Percentiles rank a stretch among this genome's conserved stretches.
Conservation (phyloP, 2,888 invertebrate genomes). For the Tinea semifulvella region DNA sequence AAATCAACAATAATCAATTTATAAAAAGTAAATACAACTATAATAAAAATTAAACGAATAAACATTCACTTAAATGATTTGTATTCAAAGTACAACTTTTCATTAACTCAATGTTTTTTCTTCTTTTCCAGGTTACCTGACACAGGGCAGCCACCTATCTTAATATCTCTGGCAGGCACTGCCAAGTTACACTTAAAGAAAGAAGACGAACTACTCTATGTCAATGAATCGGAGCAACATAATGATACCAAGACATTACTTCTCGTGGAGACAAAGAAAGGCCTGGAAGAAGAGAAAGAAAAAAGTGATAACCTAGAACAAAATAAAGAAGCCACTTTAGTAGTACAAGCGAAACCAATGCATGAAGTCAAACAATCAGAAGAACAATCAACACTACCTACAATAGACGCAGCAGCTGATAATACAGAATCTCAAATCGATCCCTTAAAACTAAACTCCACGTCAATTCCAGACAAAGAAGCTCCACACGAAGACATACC, state of each 20-base stretch:
- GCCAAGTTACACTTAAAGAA: slow-evolving; percentile 67
- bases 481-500: slow-evolving; percentile 82
- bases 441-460: slow-evolving; percentile 30
- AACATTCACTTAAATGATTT: too few relatives aligned
- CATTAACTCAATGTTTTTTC: too few relatives aligned
- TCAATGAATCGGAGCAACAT: slow-evolving; percentile 54
- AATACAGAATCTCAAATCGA: slow-evolving; percentile 46
- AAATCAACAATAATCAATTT: too few relatives aligned
- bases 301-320: slow-evolving; percentile 31
- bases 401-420: slow-evolving; percentile 30
- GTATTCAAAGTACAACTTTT: too few relatives aligned
- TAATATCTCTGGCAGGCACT: slow-evolving; percentile 69
- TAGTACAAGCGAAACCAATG: slow-evolving; percentile 53
- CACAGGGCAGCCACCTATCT: slow-evolving; percentile 67
- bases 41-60: too few relatives aligned
- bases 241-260: slow-evolving; percentile 51
- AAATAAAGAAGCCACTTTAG: slow-evolving; percentile 41
- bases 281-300: slow-evolving; percentile 29
- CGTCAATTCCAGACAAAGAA: slow-evolving; percentile 52
- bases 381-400: slow-evolving; percentile 34
- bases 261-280: slow-evolving; percentile 33
- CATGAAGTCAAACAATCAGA: slow-evolving; percentile 46
- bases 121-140: slow-evolving; percentile 73
- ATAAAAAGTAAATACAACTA: too few relatives aligned
- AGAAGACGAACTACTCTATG: slow-evolving; percentile 59